Evolutionary conservation across 2,797 vertebrate species (phyloP).

Genomic region (Catharus ustulatus): DNA sequence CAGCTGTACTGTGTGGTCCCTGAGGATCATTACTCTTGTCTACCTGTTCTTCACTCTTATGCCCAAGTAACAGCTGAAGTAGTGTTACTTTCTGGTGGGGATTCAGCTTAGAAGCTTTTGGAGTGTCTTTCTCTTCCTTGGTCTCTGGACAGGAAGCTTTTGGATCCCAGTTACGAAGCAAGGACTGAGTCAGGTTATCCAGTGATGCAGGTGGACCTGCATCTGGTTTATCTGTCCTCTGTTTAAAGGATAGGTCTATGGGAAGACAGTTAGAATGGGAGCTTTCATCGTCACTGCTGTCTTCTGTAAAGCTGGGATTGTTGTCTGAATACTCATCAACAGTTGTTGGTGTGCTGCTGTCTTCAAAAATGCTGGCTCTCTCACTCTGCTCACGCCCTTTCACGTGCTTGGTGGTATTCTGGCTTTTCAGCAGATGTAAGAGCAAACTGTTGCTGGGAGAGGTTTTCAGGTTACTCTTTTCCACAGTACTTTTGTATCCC

Average conservation of each 20-base stretch:
- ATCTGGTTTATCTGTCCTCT: slow-evolving; percentile 79
- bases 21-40: slow-evolving; percentile 82
- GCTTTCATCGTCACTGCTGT: slow-evolving; percentile 94
- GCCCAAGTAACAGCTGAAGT: slow-evolving; percentile 95
- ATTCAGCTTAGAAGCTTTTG: slow-evolving; percentile 85
- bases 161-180: slow-evolving; percentile 94
- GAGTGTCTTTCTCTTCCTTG: slow-evolving; percentile 84
- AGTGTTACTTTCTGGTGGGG: slow-evolving; percentile 94
- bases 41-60: slow-evolving; percentile 87
- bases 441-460: slow-evolving; percentile 94
- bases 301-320: slow-evolving; percentile 91
- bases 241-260: slow-evolving; percentile 96
- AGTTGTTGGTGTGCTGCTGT: slow-evolving; percentile 87
- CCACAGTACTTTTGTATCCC: slow-evolving; percentile 85
- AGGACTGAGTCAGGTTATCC: slow-evolving; percentile 91
- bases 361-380: slow-evolving; percentile 81
- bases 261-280: slow-evolving; percentile 94
- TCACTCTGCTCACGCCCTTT: slow-evolving; percentile 87
- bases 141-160: slow-evolving; percentile 83
- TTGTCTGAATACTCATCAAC: slow-evolving; percentile 92
- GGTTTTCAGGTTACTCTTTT: slow-evolving; percentile 84
- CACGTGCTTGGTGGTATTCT: slow-evolving; percentile 87
- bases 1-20: slow-evolving; percentile 80
- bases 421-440: slow-evolving; percentile 94
- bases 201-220: slow-evolving; percentile 78